Evolutionary conservation across 2,113 vertebrate genomes (phyloP), one percentile per base, ranked within the genome.

Genomic region (Heterotilapia buettikoferi): DNA sequence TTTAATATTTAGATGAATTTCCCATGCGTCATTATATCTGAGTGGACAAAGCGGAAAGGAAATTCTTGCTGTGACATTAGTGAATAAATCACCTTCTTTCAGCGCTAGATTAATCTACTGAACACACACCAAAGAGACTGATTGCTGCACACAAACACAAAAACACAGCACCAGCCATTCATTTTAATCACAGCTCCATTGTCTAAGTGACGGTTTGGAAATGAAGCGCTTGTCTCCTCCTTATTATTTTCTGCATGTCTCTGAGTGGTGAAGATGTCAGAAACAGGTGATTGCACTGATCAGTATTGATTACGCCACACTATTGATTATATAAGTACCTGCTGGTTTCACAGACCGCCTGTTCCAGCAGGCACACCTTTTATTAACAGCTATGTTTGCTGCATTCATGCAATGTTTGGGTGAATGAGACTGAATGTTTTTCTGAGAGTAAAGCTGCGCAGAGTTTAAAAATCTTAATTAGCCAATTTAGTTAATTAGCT

Each of bases 121-220:
- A 78, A 50, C 16, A 2, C 71, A 76, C 43, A 50, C 24, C 71
- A 78, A 12, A 52, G 45, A 76, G 14, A 33, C 45, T 52, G 73
- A 52, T 50, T 78, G 73, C 45, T 78, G 47, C 63, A 57, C 16
- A 84, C 29, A 18, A 57, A 86, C 73, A 84, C 52, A 40, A 45
- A 50, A 38, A 76, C 71, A 47, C 43, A 66, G 33, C 8, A 21
- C 18, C 53, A 63, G 76, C 21, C 73, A 80, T 80, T 81, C 45
- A 78, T 76, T 78, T 82, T 87, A 87, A 90, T 90, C 61, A 84
- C 63, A 40, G 78, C 63, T 26, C 9, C 26, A 45, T 84, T 90
- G 84, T 84, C 11, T 3, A 45, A 45, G 6, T 66, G 87, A 89
- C 9, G 3, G 13, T 73, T 53, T 59, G 52, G 50, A 26, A 80